Evolutionary conservation across 2,888 invertebrate species (phyloP).

Genomic region (Heliconius charithonia): DNA sequence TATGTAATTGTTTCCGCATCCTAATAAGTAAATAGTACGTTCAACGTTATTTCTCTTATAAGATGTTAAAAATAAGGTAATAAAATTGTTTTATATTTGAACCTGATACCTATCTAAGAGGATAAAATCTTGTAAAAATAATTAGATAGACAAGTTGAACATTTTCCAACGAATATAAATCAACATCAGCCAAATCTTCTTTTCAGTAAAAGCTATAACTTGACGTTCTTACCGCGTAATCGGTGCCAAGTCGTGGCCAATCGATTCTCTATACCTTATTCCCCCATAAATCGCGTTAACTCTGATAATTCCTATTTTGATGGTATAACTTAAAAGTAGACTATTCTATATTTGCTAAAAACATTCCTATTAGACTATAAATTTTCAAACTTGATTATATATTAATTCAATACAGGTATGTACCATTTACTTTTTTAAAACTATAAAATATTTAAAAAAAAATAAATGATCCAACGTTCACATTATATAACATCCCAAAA

Average conservation of each 20-base stretch:
- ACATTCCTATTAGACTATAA: not conserved
- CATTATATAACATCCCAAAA: slow-evolving; percentile 20
- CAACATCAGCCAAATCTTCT: slow-evolving; percentile 14
- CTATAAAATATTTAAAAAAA: no score
- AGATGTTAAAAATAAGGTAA: not conserved
- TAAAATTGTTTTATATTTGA: not conserved
- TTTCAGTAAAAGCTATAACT: slow-evolving; percentile 19
- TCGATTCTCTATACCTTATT: slow-evolving; percentile 44
- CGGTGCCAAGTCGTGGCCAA: slow-evolving; percentile 42
- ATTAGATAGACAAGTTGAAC: not conserved
- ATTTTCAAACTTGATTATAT: not conserved
- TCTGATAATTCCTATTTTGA: slow-evolving; percentile 4
- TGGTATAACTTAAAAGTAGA: not conserved
- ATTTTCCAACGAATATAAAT: not conserved
- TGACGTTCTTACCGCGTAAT: slow-evolving; percentile 54
- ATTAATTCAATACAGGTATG: no score
- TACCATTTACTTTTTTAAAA: no score
- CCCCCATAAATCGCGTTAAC: slow-evolving; percentile 36
- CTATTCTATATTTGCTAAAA: not conserved
- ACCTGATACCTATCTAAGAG: not conserved
- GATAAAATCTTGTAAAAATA: not conserved
- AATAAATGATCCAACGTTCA: not conserved
- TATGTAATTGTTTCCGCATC: not conserved
- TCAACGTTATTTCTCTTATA: not conserved
- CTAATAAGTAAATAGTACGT: no score